Base-by-base conservation (phyloP, 2,888 invertebrate species). In the Spisula subtruncata region DNA sequence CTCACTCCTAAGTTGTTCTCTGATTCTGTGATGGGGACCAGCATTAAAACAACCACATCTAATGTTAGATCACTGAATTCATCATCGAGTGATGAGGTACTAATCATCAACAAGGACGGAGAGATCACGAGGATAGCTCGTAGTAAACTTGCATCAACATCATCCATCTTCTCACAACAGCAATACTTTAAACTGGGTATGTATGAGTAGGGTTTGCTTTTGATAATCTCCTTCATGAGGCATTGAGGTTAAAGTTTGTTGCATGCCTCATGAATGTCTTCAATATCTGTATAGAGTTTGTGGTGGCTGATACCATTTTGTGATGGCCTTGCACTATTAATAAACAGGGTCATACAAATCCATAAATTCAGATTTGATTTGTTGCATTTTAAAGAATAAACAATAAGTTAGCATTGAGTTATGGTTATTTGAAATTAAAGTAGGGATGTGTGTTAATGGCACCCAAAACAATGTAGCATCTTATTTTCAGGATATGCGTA, bases 1-100 rank as follows among this genome's bases (percentile, higher is more conserved):
- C 51, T 81, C 25, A 81, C 81, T 81, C 98, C 98, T 0, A 97
- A 97, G 93, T 97, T 97, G 20, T 98, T 98, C 94, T 97, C 97
- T 90, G 98, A 98, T 86, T 96, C 96, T 29, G 93, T 96, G 25
- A 96, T 96, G 51, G 93, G 94, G 29, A 95, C 95, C 2, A 94
- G 95, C 0, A 93, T 91, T 20, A 94, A 94, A 10, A 88, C 95
- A 75, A 95, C 94, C 80, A 93, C 92, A 41, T 82, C 81, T 12
- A 85, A 79, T 82, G 89, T 89, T 48, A 93, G 87, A 51, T 79
- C 89, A 25, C 48, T 86, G 14, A 92, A 89, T 20, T 90, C 92
- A 8, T 90, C 93, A 8, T 88, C 95, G 2, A 92, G 94, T 18
- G 96, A 97, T 80, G 96, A 96, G 83, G 93, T 96, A 48, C 91